Evolutionary conservation across 2,888 invertebrate species (phyloP).

Genomic region (Drosophila mettleri): DNA sequence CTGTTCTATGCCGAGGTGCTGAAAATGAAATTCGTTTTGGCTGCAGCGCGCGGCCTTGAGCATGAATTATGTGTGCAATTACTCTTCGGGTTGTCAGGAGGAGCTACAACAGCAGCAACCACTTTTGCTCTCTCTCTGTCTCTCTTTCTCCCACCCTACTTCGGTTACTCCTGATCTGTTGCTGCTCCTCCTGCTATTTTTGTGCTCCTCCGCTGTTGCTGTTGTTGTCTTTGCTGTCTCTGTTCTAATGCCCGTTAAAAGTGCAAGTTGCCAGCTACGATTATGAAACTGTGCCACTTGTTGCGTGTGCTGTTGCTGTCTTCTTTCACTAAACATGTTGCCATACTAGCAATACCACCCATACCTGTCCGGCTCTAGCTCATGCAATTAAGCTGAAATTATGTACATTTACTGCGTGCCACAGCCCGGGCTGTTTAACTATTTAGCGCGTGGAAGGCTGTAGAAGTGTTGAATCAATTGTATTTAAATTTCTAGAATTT

Average conservation of each 20-base stretch:
- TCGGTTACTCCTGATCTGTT: conserved; percentile 5
- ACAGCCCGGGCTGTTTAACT: no score
- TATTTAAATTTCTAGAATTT: background rate
- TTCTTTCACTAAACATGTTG: conserved; percentile 62
- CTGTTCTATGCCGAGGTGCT: conserved; percentile 60
- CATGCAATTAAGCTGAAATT: background rate
- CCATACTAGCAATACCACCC: conserved; percentile 21
- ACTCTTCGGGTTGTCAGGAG: conserved; percentile 73
- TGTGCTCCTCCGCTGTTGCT: background rate
- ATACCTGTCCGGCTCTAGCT: conserved; percentile 16
- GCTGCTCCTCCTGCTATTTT: background rate
- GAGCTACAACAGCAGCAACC: background rate
- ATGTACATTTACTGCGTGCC: background rate
- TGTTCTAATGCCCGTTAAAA: conserved; percentile 66
- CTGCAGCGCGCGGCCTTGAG: conserved; percentile 73
- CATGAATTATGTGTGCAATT: conserved; percentile 81
- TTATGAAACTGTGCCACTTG: conserved; percentile 75
- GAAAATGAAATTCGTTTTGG: conserved; percentile 75
- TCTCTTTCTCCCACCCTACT: background rate
- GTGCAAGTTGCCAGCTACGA: conserved; percentile 70
- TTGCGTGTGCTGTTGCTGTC: conserved; percentile 35
- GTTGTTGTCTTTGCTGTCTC: conserved; percentile 3
- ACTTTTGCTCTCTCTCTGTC: conserved; percentile 3
- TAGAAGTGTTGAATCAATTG: background rate
- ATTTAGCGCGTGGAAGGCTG: background rate